Evolutionary conservation across 2,797 vertebrate genomes (phyloP), one percentile per base, ranked within the genome.

Genomic region (Danio aesculapii): DNA sequence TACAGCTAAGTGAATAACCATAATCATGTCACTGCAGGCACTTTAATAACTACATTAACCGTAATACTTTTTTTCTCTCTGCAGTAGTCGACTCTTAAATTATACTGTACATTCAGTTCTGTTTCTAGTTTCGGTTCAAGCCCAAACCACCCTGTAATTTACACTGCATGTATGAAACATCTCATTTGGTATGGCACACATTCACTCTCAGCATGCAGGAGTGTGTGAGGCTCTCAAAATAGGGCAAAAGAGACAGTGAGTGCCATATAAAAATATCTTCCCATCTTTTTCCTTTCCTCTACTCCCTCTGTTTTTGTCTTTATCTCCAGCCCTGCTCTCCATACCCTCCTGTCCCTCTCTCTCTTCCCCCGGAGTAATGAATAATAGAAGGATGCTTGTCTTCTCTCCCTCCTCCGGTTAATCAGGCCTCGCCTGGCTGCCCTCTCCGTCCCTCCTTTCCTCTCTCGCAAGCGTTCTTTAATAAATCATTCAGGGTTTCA

Each of bases 371-470:
- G 78, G 86, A 88, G 87, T 88, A 84, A 92, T 94, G 91, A 94
- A 94, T 94, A 94, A 94, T 93, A 88, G 89, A 94, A 85, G 88
- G 89, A 84, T 88, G 89, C 90, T 92, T 93, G 92, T 94, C 91
- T 90, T 92, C 87, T 88, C 87, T 89, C 82, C 82, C 89, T 93
- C 88, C 87, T 87, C 83, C 85, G 86, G 88, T 92, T 93, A 93
- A 94, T 94, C 92, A 92, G 91, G 84, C 90, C 89, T 90, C 76
- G 90, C 89, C 89, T 92, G 91, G 88, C 91, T 91, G 91, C 90
- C 90, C 93, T 91, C 88, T 86, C 83, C 85, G 68, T 85, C 85
- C 88, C 86, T 88, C 84, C 87, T 89, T 89, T 88, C 83, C 79
- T 86, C 77, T 81, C 59, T 69, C 75, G 58, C 77, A 77, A 21